Evolutionary conservation across 2,888 invertebrate genomes (phyloP).

Genomic region (Carcina quercana): DNA sequence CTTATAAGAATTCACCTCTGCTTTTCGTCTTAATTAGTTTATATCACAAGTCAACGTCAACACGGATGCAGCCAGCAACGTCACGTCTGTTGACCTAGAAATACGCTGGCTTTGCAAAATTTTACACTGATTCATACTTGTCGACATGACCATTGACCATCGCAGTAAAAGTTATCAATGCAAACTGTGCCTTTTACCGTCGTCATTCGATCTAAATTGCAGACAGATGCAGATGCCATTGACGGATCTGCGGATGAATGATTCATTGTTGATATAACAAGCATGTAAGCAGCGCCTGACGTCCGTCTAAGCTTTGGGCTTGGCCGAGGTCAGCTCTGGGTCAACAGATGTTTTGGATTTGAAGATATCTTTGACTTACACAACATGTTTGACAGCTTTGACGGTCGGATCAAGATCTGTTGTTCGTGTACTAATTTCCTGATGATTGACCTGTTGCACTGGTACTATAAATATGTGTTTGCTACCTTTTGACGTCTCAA

Average conservation of each 20-base stretch:
- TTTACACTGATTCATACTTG: constrained; percentile 31
- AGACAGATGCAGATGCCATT: constrained; percentile 20
- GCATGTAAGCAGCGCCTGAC: constrained; percentile 10
- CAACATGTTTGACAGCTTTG: no score
- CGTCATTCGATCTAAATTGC: constrained; percentile 17
- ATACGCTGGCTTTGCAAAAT: constrained; percentile 26
- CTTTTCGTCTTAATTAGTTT: no score
- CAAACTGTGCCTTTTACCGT: constrained; percentile 16
- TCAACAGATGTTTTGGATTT: constrained; percentile 13
- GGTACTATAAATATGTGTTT: no score
- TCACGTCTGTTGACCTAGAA: constrained; percentile 39
- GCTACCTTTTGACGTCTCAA: no score
- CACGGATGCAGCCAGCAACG: constrained; percentile 19
- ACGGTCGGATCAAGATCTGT: no score
- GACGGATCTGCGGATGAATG: constrained; percentile 51
- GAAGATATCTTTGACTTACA: not conserved
- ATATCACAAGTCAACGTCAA: no score
- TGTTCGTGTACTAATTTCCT: no score
- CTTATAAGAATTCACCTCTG: no score
- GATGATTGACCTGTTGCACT: no score
- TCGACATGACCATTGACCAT: no score
- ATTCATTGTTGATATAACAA: constrained; percentile 31
- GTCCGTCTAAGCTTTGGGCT: not conserved
- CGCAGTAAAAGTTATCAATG: constrained; percentile 16
- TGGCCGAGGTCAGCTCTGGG: constrained; percentile 11